A percentile compares a stretch with the other conserved stretches of the same genome.
Evolutionary conservation across 2,113 vertebrate genomes (phyloP).

Genomic region (Columbina picui): DNA sequence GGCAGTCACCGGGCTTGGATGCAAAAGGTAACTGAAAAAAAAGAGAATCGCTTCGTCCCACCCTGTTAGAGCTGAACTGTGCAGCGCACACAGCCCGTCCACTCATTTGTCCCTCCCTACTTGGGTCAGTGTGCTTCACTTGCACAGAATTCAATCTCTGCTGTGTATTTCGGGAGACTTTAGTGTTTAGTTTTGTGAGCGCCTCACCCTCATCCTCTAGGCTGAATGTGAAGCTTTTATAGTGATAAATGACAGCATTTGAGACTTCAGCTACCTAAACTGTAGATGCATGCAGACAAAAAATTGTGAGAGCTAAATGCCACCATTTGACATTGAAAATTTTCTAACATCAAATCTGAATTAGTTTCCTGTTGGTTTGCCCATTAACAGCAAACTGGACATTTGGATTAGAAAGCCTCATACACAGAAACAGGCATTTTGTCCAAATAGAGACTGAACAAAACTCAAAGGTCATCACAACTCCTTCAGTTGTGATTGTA

Average conservation of each 20-base stretch:
- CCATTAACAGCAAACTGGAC: not conserved
- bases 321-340: not conserved
- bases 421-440: not conserved
- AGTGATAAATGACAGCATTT: not conserved
- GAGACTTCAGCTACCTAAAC: not conserved
- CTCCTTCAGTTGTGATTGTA: not conserved
- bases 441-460: not conserved
- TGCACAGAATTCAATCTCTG: not conserved
- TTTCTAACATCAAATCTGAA: not conserved
- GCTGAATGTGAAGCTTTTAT: not conserved
- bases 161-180: not conserved
- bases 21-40: not conserved
- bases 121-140: not conserved
- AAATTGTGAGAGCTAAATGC: not conserved
- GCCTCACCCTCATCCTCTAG: not conserved
- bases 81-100: not conserved
- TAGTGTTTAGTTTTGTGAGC: not conserved
- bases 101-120: not conserved
- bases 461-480: not conserved
- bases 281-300: not conserved
- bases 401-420: not conserved
- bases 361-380: not conserved
- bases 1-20: not conserved
- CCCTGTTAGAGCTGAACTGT: not conserved
- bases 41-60: not conserved